phyloP scores from a whole-genome alignment of 2,888 invertebrate genomes.

The Rhopalosiphum nymphaeae region DNA sequence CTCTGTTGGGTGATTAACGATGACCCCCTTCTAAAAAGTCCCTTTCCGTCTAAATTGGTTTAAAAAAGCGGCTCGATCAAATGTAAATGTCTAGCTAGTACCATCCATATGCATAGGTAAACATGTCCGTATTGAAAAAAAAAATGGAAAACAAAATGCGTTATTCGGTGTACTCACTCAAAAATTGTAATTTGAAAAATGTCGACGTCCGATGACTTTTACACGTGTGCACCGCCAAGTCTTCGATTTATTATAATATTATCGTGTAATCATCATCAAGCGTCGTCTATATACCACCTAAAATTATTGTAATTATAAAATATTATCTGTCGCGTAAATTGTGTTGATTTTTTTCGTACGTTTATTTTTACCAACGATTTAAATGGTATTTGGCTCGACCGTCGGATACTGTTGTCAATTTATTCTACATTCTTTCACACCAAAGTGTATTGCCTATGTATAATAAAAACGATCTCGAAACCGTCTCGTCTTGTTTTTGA shows the following conservation, averaged over 20 bases:
- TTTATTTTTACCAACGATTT: neutral
- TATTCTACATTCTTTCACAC: slow-evolving; percentile 7
- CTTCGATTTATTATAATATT: neutral
- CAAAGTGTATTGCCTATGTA: neutral
- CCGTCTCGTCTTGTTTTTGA: neutral
- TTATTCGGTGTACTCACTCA: no score
- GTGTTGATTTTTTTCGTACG: neutral
- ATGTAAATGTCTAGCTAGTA: no score
- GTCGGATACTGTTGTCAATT: neutral
- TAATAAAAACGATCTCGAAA: slow-evolving; percentile 1
- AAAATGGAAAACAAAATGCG: no score
- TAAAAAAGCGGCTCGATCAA: no score
- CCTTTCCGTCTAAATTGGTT: no score
- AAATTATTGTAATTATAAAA: neutral
- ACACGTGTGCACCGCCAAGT: neutral
- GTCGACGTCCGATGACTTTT: neutral
- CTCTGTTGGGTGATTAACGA: no score
- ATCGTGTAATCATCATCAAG: neutral
- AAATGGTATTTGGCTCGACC: neutral
- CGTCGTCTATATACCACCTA: neutral
- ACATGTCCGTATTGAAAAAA: no score
- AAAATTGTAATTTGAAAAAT: no score
- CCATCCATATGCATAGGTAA: no score
- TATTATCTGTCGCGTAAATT: neutral
- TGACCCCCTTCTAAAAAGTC: no score